phyloP scores from a whole-genome alignment of 2,797 vertebrate species.

The Heterohyrax brucei region DNA sequence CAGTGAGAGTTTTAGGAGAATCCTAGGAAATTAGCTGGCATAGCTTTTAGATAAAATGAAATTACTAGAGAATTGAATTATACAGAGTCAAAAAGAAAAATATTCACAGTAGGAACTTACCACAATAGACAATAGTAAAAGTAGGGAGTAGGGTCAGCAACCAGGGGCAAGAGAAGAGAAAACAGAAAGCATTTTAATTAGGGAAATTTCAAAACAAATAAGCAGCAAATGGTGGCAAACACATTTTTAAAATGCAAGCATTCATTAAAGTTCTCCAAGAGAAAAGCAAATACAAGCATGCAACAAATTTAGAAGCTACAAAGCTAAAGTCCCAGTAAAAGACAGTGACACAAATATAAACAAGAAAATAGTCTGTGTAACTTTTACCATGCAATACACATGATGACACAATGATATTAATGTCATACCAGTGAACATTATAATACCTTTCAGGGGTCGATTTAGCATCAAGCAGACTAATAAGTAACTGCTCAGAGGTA shows the following conservation, averaged over 20 bases:
- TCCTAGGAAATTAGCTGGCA: slow-evolving; percentile 89
- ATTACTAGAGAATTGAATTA: slow-evolving; percentile 84
- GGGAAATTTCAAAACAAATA: slow-evolving; percentile 94
- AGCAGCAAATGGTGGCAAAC: slow-evolving; percentile 92
- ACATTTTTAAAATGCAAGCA: slow-evolving; percentile 87
- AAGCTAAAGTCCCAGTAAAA: slow-evolving; percentile 90
- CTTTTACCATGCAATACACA: slow-evolving; percentile 95
- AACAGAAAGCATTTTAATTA: slow-evolving; percentile 99
- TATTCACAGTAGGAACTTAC: slow-evolving; percentile 98
- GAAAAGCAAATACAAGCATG: slow-evolving; percentile 89
- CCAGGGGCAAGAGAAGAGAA: slow-evolving; percentile 98
- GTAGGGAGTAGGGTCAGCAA: slow-evolving; percentile 98
- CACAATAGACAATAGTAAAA: slow-evolving; percentile 99
- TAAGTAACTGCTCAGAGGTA: slow-evolving; percentile 90
- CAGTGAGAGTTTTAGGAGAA: slow-evolving; percentile 65
- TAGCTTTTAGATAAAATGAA: slow-evolving; percentile 89
- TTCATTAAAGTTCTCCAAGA: slow-evolving; percentile 90
- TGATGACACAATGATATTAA: slow-evolving; percentile 90
- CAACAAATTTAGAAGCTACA: slow-evolving; percentile 89
- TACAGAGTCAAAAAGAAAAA: slow-evolving; percentile 88
- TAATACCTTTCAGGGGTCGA: slow-evolving; percentile 96
- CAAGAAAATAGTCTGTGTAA: slow-evolving; percentile 88
- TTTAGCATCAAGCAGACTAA: slow-evolving; percentile 92
- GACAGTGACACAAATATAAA: slow-evolving; percentile 90
- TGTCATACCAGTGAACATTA: slow-evolving; percentile 88